Evolutionary conservation across 2,113 vertebrate genomes (phyloP).

Genomic region (Monopterus albus): DNA sequence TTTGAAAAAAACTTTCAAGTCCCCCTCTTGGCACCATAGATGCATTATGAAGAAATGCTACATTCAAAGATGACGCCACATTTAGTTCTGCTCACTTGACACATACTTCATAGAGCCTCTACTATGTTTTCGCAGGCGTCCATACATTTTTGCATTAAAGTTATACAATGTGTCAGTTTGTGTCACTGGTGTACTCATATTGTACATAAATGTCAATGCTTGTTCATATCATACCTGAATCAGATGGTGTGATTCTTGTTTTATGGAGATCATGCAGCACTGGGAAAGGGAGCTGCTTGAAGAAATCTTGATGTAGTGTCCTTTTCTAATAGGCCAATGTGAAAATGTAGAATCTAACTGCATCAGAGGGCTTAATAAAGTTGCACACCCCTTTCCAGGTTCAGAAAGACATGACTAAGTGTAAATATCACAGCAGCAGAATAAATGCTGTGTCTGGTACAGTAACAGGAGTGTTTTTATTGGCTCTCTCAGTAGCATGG

Average conservation of each 20-base stretch:
- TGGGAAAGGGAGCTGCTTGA: background rate
- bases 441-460: constrained; percentile 38
- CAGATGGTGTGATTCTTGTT: background rate
- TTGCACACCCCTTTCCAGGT: constrained; percentile 31
- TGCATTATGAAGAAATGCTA: too few species aligned
- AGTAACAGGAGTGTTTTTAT: constrained; percentile 42
- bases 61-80: too few species aligned
- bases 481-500: constrained; percentile 54
- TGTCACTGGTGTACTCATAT: too few species aligned
- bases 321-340: background rate
- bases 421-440: constrained; percentile 19
- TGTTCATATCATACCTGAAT: too few species aligned
- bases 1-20: too few species aligned
- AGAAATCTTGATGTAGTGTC: background rate
- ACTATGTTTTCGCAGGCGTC: too few species aligned
- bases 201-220: too few species aligned
- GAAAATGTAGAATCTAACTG: constrained; percentile 9
- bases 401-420: constrained; percentile 22
- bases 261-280: background rate
- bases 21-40: too few species aligned
- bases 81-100: too few species aligned
- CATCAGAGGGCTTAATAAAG: constrained; percentile 32
- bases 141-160: too few species aligned
- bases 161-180: too few species aligned
- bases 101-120: too few species aligned